These are phyloP conservation scores for Quadroppia sp. DNA, from an alignment of 2,888 invertebrate species.

Conservation along the genomic window DNA sequence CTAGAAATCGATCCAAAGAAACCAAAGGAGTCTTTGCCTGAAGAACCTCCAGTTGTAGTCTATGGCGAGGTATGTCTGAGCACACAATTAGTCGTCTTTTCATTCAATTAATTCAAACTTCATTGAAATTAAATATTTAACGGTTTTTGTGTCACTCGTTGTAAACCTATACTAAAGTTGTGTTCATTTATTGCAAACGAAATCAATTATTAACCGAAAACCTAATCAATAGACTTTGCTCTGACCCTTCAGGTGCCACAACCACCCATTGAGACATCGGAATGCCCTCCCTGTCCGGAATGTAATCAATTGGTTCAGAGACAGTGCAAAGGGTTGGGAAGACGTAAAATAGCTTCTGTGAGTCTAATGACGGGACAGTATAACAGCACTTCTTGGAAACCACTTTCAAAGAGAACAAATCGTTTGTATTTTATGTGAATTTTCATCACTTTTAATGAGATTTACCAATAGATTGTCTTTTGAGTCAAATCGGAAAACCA, in stretches of 20 bases:
- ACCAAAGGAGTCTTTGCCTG: constrained; percentile 44
- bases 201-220: not conserved
- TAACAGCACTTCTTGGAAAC: constrained; percentile 12
- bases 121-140: not conserved
- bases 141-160: not conserved
- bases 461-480: constrained; percentile 51
- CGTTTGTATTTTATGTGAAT: not conserved
- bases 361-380: not conserved
- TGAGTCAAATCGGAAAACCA: constrained; percentile 89
- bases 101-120: not conserved
- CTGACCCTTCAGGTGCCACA: constrained; percentile 42
- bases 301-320: constrained; percentile 41
- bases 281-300: constrained; percentile 44
- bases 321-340: constrained; percentile 7
- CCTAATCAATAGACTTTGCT: not conserved
- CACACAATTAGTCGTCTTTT: not conserved
- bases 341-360: constrained; percentile 13
- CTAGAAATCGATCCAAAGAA: constrained; percentile 46
- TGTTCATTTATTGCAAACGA: not conserved
- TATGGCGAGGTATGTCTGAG: constrained; percentile 44
- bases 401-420: constrained; percentile 18
- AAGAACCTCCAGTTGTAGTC: constrained; percentile 43
- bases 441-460: no score
- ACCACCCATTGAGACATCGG: constrained; percentile 40
- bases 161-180: not conserved